These are phyloP conservation scores for Stercorarius parasiticus DNA, from an alignment of 2,113 vertebrate species.

Conservation along the genomic window DNA sequence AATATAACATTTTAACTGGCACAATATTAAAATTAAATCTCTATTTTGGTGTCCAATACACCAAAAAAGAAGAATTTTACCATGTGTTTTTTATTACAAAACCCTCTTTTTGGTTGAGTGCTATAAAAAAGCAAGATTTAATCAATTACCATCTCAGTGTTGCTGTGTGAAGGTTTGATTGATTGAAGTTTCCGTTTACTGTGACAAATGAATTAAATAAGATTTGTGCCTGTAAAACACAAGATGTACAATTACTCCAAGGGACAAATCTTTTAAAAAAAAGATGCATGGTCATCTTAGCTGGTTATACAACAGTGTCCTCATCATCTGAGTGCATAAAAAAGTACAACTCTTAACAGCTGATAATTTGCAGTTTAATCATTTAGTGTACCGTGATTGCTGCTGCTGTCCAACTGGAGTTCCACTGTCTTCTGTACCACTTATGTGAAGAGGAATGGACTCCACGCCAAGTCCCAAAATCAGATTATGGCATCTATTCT, in stretches of 20 bases:
- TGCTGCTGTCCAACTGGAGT: background rate
- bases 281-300: background rate
- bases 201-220: background rate
- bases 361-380: background rate
- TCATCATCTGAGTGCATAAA: background rate
- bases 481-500: too few species aligned
- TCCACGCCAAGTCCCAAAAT: background rate
- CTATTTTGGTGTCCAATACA: background rate
- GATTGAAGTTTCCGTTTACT: background rate
- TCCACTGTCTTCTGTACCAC: background rate
- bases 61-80: background rate
- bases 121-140: background rate
- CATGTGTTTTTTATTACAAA: background rate
- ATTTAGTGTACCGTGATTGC: background rate
- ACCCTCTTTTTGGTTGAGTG: background rate
- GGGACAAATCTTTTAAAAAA: background rate
- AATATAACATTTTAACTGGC: background rate
- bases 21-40: background rate
- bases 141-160: background rate
- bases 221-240: background rate
- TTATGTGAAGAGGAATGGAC: background rate
- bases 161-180: background rate
- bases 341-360: background rate
- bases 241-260: background rate
- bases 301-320: background rate